Evolutionary conservation across 2,888 invertebrate species (phyloP), one percentile per base, ranked within the genome.

Genomic region (Caenorhabditis sulstoni): DNA sequence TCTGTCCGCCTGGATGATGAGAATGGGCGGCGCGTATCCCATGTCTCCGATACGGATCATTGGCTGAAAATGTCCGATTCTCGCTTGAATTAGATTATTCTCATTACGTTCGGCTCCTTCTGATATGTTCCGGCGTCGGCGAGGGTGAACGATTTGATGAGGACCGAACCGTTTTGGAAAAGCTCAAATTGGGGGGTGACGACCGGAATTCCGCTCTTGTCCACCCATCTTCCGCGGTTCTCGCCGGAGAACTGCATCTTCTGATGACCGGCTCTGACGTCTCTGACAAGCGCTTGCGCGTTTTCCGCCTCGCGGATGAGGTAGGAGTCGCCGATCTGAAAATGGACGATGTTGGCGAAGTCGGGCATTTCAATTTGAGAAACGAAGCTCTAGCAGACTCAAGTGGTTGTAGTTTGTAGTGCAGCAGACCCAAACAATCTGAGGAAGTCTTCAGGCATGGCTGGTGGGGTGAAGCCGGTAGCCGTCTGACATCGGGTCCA

Each of bases 1-100:
- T 14, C 14, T 14, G 11, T 41, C 11, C 7, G 62, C 57, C 62
- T 62, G 62, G 39, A 71, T 41, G 55, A 71, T 71, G 29, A 71
- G 57, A 18, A 71, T 39, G 39, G 71, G 71, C 57, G 71, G 71
- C 16, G 71, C 71, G 50, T 71, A 71, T 9, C 62, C 71, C 57
- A 71, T 71, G 45, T 71, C 71, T 41, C 71, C 71, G 23, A 64
- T 71, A 4, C 55, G 47, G 50, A 71, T 64, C 55, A 71, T 71
- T 57, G 71, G 71, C 70, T 70, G 62, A 53, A 70, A n/a, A n/a
- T n/a, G n/a, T n/a, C n/a, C n/a, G n/a, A 64, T 41, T 44, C 11
- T 3, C 11, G 18, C 18, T 11, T 11, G 11, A 41, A 12, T 41
- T 57, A 8, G 14, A 18, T 16, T 44, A 18, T 44, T 44, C 20